A percentile compares a stretch with the other conserved stretches of the same genome.
These are phyloP conservation scores for Tinea trinotella DNA, from an alignment of 2,888 invertebrate species.

Conservation along the genomic window DNA sequence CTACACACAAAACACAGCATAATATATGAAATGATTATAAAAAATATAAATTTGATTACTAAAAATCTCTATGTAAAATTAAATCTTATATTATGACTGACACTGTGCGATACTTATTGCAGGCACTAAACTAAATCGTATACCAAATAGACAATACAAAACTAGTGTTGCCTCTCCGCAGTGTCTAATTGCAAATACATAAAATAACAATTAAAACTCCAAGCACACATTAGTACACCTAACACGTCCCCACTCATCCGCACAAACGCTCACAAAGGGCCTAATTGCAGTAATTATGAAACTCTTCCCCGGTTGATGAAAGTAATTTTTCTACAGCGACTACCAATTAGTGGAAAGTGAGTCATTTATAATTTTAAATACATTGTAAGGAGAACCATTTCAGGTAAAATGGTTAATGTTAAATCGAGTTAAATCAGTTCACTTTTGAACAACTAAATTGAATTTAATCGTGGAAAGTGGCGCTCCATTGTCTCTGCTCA, in stretches of 20 bases:
- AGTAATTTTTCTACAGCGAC: slow-evolving; percentile 64
- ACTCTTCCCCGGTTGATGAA: slow-evolving; percentile 65
- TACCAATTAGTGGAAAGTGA: slow-evolving; percentile 52
- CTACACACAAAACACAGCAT: too few species aligned
- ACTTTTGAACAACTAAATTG: not conserved
- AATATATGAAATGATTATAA: too few species aligned
- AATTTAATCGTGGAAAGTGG: too few species aligned
- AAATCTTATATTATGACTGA: too few species aligned
- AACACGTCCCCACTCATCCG: slow-evolving; percentile 49
- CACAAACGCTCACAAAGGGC: slow-evolving; percentile 47
- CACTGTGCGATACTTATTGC: too few species aligned
- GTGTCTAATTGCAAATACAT: slow-evolving; percentile 7
- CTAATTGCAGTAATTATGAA: slow-evolving; percentile 64
- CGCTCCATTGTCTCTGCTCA: too few species aligned
- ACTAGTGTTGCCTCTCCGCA: not conserved
- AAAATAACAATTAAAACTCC: slow-evolving; percentile 7
- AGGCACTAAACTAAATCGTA: too few species aligned
- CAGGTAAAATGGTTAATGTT: not conserved
- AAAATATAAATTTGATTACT: too few species aligned
- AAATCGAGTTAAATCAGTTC: not conserved
- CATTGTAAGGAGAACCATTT: not conserved
- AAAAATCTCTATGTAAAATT: too few species aligned
- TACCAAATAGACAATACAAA: not conserved
- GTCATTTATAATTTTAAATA: slow-evolving; percentile 52
- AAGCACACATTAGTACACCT: slow-evolving; percentile 41